Base-by-base conservation (phyloP, 2,797 vertebrate species). In the Gambelia wislizenii region DNA sequence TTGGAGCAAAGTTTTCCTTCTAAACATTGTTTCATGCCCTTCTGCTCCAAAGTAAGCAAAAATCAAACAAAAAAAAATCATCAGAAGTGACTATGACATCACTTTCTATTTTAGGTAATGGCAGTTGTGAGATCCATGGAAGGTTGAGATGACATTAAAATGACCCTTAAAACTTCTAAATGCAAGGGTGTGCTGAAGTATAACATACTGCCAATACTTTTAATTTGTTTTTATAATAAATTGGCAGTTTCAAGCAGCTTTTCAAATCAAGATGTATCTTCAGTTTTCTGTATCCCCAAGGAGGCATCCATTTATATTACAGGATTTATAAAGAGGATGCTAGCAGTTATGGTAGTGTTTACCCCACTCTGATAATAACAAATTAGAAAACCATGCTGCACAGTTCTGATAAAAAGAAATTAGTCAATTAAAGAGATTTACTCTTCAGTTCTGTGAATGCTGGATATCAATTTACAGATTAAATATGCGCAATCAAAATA, bases 371-470 rank as follows among this genome's bases (percentile, higher is more conserved):
- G 89, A n/a, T 27, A 70, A n/a, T 33, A 70, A 64, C 7, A 27
- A 77, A 59, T 18, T 9, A 16, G 70, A 7, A 25, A 87, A 88
- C 77, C 6, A 83, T 3, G 0, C 78, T 49, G 86, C 6, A 44
- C 2, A 2, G 4, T 78, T 90, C 47, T 86, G 10, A 4, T 30
- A 67, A 82, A 81, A 77, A 5, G 6, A 8, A 92, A 80, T 85
- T 6, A 61, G 47, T 84, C 90, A 76, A 47, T 87, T 70, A 90
- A 18, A 67, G 74, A 89, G 6, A 90, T 36, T 70, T n/a, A 91
- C 27, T 1, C 42, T 12, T 81, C 84, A 7, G 54, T 20, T 5
- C 2, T 81, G 74, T 87, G 67, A n/a, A 30, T 12, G 75, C 89
- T 85, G 89, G 0, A 0, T 6, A 42, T 47, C 52, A 33, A 7